Evolutionary conservation across 2,113 vertebrate species (phyloP).

Genomic region (Crocuta crocuta): DNA sequence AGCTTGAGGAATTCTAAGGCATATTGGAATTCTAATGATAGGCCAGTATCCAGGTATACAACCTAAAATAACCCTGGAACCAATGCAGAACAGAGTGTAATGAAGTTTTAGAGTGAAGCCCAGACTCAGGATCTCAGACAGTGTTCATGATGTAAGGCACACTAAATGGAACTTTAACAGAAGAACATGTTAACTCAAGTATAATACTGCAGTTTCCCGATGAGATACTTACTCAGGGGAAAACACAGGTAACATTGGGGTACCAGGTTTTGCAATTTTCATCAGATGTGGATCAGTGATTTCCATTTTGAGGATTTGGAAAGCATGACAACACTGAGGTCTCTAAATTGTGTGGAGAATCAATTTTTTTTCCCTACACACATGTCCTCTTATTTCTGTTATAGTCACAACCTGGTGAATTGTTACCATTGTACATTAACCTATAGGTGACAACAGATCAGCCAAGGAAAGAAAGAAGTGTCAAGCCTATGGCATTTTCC

Average conservation of each 20-base stretch:
- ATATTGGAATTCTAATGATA: neutral
- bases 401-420: neutral
- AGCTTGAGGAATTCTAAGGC: neutral
- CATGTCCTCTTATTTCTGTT: neutral
- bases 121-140: neutral
- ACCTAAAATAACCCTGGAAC: neutral
- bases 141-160: neutral
- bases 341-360: neutral
- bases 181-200: neutral
- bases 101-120: neutral
- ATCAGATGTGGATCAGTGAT: neutral
- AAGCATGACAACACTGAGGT: neutral
- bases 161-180: neutral
- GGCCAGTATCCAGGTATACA: neutral
- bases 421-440: neutral
- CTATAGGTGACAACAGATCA: conserved; percentile 19
- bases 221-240: neutral
- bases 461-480: conserved; percentile 47
- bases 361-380: neutral
- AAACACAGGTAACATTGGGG: neutral
- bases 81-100: neutral
- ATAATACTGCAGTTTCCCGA: neutral
- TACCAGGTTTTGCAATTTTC: neutral
- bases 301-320: conserved; percentile 42
- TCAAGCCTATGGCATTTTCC: conserved; percentile 20